Conservation (phyloP, 2,797 vertebrate species). For the Hoplostethus atlanticus region DNA sequence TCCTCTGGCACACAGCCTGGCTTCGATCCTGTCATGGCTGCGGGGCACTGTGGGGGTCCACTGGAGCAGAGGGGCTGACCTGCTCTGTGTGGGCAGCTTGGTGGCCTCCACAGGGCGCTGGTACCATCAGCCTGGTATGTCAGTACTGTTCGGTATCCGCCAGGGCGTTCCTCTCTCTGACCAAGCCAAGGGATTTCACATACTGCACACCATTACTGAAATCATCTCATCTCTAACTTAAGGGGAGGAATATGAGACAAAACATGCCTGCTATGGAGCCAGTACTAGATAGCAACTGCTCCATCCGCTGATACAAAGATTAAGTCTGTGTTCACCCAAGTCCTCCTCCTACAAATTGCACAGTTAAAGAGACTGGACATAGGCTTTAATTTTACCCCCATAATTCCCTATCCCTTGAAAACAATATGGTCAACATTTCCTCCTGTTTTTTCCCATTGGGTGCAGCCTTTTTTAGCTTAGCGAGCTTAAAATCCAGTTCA, state of each 20-base stretch:
- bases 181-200: conserved; percentile 59
- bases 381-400: conserved; percentile 14
- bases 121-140: conserved; percentile 44
- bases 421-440: conserved; percentile 46
- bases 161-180: conserved; percentile 64
- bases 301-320: conserved; percentile 37
- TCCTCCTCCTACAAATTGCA: conserved; percentile 25
- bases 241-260: conserved; percentile 47
- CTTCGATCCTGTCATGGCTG: conserved; percentile 69
- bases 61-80: conserved; percentile 50
- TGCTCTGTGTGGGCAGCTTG: conserved; percentile 27
- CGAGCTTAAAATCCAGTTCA: conserved; percentile 70
- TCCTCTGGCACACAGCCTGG: conserved; percentile 38
- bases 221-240: conserved; percentile 52
- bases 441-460: conserved; percentile 47
- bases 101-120: conserved; percentile 30
- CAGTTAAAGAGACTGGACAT: conserved; percentile 25
- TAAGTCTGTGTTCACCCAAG: conserved; percentile 18
- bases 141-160: conserved; percentile 33
- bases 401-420: conserved; percentile 26
- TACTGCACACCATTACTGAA: conserved; percentile 35
- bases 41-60: conserved; percentile 29
- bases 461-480: conserved; percentile 52
- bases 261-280: conserved; percentile 23
- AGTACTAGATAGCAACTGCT: conserved; percentile 16